These are phyloP conservation scores for Myiozetetes cayanensis DNA, from an alignment of 2,113 vertebrate species.

Conservation along the genomic window DNA sequence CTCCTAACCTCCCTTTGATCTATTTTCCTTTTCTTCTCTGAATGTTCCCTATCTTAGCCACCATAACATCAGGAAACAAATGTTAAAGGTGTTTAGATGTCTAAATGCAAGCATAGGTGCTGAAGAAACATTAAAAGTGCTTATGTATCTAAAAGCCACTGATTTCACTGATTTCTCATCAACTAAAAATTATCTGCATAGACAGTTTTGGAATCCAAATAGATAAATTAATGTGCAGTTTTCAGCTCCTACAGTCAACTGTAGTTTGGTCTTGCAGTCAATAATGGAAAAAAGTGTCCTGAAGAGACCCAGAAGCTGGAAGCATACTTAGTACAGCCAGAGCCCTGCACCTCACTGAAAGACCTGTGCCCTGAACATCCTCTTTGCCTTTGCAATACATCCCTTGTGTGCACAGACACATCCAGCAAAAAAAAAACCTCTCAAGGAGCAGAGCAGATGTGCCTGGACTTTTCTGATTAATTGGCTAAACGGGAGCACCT, in stretches of 20 bases:
- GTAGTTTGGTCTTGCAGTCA: neutral
- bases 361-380: neutral
- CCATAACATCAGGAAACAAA: neutral
- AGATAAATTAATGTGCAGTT: neutral
- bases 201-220: neutral
- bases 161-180: neutral
- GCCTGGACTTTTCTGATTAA: neutral
- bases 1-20: neutral
- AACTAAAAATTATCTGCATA: neutral
- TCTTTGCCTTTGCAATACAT: neutral
- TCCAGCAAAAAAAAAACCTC: neutral
- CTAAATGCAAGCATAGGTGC: neutral
- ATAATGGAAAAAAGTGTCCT: neutral
- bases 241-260: neutral
- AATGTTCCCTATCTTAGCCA: neutral
- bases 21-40: neutral
- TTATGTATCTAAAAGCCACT: neutral
- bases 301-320: neutral
- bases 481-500: neutral
- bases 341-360: neutral
- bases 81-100: neutral
- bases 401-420: neutral
- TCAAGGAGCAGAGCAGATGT: neutral
- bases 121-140: neutral
- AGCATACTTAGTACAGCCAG: neutral